Conservation (phyloP, 2,113 vertebrate species). For the Ochotona princeps region DNA sequence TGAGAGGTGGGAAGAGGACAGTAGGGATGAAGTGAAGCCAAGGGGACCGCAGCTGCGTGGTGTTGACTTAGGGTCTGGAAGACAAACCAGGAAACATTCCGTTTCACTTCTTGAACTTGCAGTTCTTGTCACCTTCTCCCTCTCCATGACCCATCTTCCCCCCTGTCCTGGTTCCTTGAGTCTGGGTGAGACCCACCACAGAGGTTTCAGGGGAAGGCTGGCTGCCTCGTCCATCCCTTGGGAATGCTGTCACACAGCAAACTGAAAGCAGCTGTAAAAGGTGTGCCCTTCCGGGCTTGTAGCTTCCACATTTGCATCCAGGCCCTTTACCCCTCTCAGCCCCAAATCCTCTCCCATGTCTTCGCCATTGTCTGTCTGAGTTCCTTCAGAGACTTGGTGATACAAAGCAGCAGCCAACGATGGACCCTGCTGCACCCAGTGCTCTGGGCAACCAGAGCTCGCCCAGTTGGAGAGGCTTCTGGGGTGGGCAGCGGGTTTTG, state of each 20-base stretch:
- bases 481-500: background rate
- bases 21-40: background rate
- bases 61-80: background rate
- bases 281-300: background rate
- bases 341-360: background rate
- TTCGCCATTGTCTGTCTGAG: background rate
- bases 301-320: background rate
- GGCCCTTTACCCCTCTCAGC: background rate
- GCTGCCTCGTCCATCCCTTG: conserved; percentile 35
- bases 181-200: background rate
- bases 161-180: background rate
- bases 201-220: conserved; percentile 51
- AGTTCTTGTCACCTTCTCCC: background rate
- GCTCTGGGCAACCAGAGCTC: background rate
- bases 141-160: too few relatives aligned
- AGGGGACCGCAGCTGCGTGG: background rate
- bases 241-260: background rate
- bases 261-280: conserved; percentile 11
- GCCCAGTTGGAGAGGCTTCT: background rate
- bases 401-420: background rate
- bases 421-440: background rate
- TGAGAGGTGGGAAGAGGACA: background rate
- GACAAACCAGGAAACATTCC: background rate
- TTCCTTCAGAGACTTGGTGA: background rate
- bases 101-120: conserved; percentile 6